Base-by-base conservation (phyloP, 2,888 invertebrate genomes). In the Panzeria rudis region DNA sequence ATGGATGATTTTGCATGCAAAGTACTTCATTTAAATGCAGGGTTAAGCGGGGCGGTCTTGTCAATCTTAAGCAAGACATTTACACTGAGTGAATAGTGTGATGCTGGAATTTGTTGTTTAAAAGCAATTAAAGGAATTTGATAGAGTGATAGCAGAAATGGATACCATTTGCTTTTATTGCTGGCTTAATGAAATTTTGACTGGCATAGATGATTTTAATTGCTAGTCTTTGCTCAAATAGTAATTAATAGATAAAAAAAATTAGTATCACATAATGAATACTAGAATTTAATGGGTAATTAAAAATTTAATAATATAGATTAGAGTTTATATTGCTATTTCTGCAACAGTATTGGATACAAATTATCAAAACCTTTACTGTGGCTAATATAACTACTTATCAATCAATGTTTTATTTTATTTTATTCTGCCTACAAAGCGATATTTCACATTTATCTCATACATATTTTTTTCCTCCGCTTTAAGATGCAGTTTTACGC, bases 1-100 rank as follows among this genome's bases (percentile, higher is more conserved):
- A 38, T 59, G 61, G 66, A 72, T 59, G 52, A 56, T 71, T 79
- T 79, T 79, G 59, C 62, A 75, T 64, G 13, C 41, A 71, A 71
- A 71, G 32, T 29, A 79, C 62, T 84, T 79, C 52, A 84, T 84
- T 71, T 71, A 59, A 3, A 38, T 59, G 41, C 15, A 56, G 47
- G 41, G 5, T 15, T 23, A 20, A 54, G 8, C 35, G 35, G 15
- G n/a, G n/a, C 41, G 52, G n/a, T 69, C 50, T 61, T 47, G 59
- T 25, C 20, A 20, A 47, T 68, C 35, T 59, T 17, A 50, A 50
- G 38, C 5, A 25, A 38, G 17, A 59, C 13, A 59, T 41, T 32
- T 29, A 52, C 44, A 6, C 38, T 2, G 17, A 61, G 41, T 64
- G 15, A 25, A 41, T 17, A n/a, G n/a, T 54, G 41, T 41, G n/a